Base-by-base conservation (phyloP, 1,140 invertebrate species). In the Cydia fagiglandana region DNA sequence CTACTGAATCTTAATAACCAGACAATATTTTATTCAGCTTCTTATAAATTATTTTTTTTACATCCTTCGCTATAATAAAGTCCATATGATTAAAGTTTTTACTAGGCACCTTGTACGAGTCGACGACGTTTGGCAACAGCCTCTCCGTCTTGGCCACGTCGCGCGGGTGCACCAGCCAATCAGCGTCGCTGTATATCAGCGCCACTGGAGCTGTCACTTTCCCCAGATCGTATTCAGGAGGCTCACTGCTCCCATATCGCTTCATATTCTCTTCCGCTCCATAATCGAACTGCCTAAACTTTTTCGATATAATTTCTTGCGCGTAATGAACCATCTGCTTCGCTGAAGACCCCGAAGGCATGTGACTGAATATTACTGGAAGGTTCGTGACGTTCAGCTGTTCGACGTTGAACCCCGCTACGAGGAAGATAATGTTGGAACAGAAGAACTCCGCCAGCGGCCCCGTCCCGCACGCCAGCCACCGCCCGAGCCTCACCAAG, bases 261-360 rank as follows among this genome's bases (percentile, higher is more conserved):
- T 82, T 80, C 13, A 86, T 75, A 80, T 94, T 94, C 28, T 81
- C 76, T n/a, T 79, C 53, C 75, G 75, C 80, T 38, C 93, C 93
- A n/a, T 90, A 86, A 81, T 94, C 91, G 73, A 86, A 94, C 76
- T 90, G 89, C 5, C 88, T 80, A 74, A 94, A 94, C 4, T 79
- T 77, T 1, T 86, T 91, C 0, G 86, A 93, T 13, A 90, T 87
- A 1, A 93, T 91, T n/a, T 93, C 90, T 83, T 96, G 96, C 0
- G 93, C 94, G 80, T 94, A 96, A 84, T 97, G 96, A 30, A 96
- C 89, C 10, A 97, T 83, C 84, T 97, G 96, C 82, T 95, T 95
- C 64, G 95, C 94, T 1, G 96, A 96, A 2, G 96, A 94, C 24
- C 96, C 97, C 6, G 96, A 95, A 4, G 97, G 97, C n/a, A 94